Evolutionary conservation across 2,797 vertebrate species (phyloP), one percentile per base, ranked within the genome.

Genomic region (Ammospiza maritima): DNA sequence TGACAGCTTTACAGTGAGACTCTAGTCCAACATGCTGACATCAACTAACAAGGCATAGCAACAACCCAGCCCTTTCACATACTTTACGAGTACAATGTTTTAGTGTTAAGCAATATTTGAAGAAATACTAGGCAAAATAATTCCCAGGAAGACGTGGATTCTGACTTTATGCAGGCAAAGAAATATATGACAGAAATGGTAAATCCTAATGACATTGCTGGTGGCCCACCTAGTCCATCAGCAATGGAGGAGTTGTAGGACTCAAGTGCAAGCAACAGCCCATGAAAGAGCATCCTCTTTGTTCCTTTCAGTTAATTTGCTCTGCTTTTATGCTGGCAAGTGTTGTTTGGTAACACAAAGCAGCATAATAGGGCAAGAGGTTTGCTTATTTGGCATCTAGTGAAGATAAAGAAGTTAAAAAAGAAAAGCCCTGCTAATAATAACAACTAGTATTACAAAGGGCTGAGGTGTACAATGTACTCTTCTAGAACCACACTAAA

Each of bases 91-190:
- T 57, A 60, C 93, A 79, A 67, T 58, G 77, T 90, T 84, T 90
- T 79, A 47, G 74, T 92, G 92, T 95, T 95, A 94, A 86, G 95
- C 81, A 94, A 92, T 92, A 90, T 71, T 93, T 89, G 83, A 90
- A 95, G 32, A 92, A 94, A 95, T 64, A 89, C 50, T 29, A 73
- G 57, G 61, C 65, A 90, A 79, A 90, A 93, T 64, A 77, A 34
- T 80, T 93, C 77, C 69, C 77, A 87, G 74, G 71, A 90, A 96
- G 83, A 86, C 66, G 40, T 84, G 74, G 71, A 57, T 93, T 85
- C 77, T 87, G 48, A 64, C 36, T 71, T 80, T 20, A 70, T 32
- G 54, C 34, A 90, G 38, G 38, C 75, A 92, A 90, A 80, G 57
- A 85, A 90, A 83, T 85, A 77, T 3, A 50, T 25, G 50, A 73